A percentile compares a stretch with the other conserved stretches of the same genome.
These are phyloP conservation scores for Pachypsylla venusta DNA, from an alignment of 1,140 invertebrate genomes.

Conservation along the genomic window DNA sequence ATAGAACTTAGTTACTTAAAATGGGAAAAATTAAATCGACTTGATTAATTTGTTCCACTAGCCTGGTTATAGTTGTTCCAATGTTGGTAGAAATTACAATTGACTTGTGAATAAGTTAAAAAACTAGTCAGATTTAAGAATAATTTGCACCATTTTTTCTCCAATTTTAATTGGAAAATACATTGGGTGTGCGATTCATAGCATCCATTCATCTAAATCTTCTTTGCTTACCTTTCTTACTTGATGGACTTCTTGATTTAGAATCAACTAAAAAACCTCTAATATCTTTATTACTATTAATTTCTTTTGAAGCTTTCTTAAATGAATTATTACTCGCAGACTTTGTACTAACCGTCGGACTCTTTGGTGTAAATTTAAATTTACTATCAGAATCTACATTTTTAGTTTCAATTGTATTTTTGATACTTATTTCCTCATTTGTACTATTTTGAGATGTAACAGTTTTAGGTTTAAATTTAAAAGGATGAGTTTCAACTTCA, in stretches of 20 bases:
- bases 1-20: too few relatives aligned
- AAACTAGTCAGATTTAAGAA: too few relatives aligned
- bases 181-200: not conserved
- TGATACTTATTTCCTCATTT: not conserved
- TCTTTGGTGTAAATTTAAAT: conserved; percentile 2
- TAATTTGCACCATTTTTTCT: too few relatives aligned
- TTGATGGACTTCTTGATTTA: not conserved
- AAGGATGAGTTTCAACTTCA: not conserved
- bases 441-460: not conserved
- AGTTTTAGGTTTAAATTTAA: not conserved
- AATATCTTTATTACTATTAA: not conserved
- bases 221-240: not conserved
- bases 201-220: not conserved
- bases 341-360: not conserved
- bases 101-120: too few relatives aligned
- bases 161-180: not conserved
- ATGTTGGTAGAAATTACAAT: too few relatives aligned
- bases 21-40: too few relatives aligned
- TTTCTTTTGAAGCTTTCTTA: not conserved
- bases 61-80: too few relatives aligned
- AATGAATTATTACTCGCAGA: not conserved
- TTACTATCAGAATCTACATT: too few relatives aligned
- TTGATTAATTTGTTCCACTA: too few relatives aligned
- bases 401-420: too few relatives aligned
- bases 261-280: not conserved